These are phyloP conservation scores for Ctenopoma multispine DNA, from an alignment of 2,797 vertebrate genomes.

Conservation along the genomic window DNA sequence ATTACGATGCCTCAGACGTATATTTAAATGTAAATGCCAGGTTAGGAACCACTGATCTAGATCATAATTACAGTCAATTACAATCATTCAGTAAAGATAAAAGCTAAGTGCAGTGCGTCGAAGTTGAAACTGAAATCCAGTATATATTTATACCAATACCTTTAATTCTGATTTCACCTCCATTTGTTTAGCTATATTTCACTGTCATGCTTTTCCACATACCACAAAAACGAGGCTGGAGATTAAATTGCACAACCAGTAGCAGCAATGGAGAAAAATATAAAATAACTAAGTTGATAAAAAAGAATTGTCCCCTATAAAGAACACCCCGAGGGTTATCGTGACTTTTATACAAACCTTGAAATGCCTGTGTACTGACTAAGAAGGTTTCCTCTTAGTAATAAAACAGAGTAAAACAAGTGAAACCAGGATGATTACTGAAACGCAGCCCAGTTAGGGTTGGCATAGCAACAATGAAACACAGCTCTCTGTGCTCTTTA, in stretches of 20 bases:
- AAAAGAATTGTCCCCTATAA: background rate
- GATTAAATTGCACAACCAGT: background rate
- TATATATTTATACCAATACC: background rate
- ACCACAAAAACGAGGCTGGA: background rate
- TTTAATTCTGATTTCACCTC: background rate
- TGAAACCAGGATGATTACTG: slow-evolving; percentile 16
- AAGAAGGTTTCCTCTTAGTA: slow-evolving; percentile 16
- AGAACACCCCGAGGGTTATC: background rate
- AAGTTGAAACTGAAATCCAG: background rate
- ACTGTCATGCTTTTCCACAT: background rate
- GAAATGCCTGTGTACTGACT: slow-evolving; percentile 10
- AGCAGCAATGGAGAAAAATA: background rate
- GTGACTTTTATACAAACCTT: slow-evolving; percentile 1
- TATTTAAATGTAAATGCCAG: background rate
- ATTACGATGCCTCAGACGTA: background rate
- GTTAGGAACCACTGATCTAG: background rate
- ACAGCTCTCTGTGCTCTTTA: slow-evolving; percentile 20
- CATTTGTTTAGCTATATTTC: background rate
- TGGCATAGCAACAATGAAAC: slow-evolving; percentile 44
- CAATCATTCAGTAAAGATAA: background rate
- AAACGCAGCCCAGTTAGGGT: slow-evolving; percentile 30
- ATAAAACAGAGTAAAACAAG: slow-evolving; percentile 37
- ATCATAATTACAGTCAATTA: background rate
- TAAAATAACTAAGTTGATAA: background rate
- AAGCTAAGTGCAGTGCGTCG: background rate